Evolutionary conservation across 1,140 invertebrate genomes (phyloP), one percentile per base, ranked within the genome.

Genomic region (Zaprionus inermis): DNA sequence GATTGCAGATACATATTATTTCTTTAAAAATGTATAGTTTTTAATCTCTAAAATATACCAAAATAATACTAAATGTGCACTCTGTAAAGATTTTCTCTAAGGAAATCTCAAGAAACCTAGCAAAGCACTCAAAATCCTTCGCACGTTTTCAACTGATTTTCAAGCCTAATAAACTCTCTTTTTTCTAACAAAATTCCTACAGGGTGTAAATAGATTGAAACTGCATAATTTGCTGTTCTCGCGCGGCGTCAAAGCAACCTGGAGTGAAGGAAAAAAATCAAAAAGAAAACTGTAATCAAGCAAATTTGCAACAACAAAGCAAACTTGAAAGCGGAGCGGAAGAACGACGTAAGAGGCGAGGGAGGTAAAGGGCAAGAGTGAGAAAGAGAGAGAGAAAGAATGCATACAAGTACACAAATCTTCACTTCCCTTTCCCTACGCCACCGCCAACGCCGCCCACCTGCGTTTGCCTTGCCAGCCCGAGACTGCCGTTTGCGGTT

Each of bases 401-500:
- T 60, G 16, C 18, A 46, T 46, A 20, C 28, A 49, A 46, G 30
- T 60, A 22, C 12, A 55, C 51, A 64, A 64, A 55, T 55, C 36
- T 54, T 64, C 9, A 52, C 18, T 30, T 16, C 5, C 14, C 51
- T 55, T 20, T 28, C n/a, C n/a, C n/a, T n/a, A n/a, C 12, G 16
- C 3, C 28, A 34, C 11, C 34, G 22, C 7, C 22, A 3, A 36
- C 14, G 18, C 9, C 20, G 9, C 12, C 54, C 46, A 12, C 12
- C n/a, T 7, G 18, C 20, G 20, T 14, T 12, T 12, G 34, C 20
- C 30, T 71, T 12, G 18, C 34, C 36, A 22, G 58, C 54, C 18
- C 54, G 18, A 59, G 46, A 60, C 56, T 60, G 65, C 46, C 34
- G 64, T 60, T 72, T 68, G 64, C 51, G 56, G 71, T 73, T 68